Evolutionary conservation across 2,113 vertebrate species (phyloP).

Genomic region (Sus scrofa): T2T-Sscrofa CM000830.6:89640501-89641000

Average conservation of each 20-base stretch:
- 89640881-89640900: neutral
- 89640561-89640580: neutral
- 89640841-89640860: neutral
- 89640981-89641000: slow-evolving; percentile 22
- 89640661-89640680: slow-evolving; percentile 60
- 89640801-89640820: neutral
- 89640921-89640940: neutral
- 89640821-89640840: slow-evolving; percentile 21
- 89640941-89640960: neutral
- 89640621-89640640: slow-evolving; percentile 50
- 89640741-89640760: slow-evolving; percentile 47
- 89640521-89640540: neutral
- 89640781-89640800: neutral
- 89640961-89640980: neutral
- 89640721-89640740: slow-evolving; percentile 66
- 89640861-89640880: neutral
- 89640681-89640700: slow-evolving; percentile 51
- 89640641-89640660: slow-evolving; percentile 51
- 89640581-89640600: neutral
- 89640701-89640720: slow-evolving; percentile 55
- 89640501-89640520: neutral
- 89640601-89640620: slow-evolving; percentile 8
- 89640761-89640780: neutral
- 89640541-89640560: neutral
- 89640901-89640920: neutral